A percentile compares a stretch with the other conserved stretches of the same genome.
Evolutionary conservation across 2,888 invertebrate genomes (phyloP).

Genomic region (Rotaria macrura): DNA sequence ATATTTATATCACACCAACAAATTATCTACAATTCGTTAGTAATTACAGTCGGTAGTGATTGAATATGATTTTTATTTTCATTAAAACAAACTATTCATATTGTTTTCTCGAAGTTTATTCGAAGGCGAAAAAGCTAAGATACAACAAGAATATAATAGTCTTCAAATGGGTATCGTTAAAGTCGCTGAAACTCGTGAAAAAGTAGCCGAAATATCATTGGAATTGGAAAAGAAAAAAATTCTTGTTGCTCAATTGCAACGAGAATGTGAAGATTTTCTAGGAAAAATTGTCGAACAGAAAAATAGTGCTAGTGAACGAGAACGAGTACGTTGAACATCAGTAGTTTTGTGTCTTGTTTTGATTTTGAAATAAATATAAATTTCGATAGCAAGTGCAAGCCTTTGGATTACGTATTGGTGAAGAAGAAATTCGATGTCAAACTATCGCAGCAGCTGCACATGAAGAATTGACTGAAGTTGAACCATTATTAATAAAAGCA

Average conservation of each 20-base stretch:
- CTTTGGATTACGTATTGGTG: slow-evolving; percentile 54
- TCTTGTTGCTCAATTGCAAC: slow-evolving; percentile 60
- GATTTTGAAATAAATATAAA: too few species aligned
- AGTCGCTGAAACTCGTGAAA: slow-evolving; percentile 71
- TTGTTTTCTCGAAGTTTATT: not conserved
- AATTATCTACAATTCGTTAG: slow-evolving; percentile 74
- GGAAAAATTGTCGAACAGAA: slow-evolving; percentile 69
- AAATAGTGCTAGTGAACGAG: slow-evolving; percentile 69
- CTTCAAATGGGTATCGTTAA: slow-evolving; percentile 64
- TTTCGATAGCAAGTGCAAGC: slow-evolving; percentile 2
- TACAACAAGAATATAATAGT: slow-evolving; percentile 66
- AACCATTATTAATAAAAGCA: slow-evolving; percentile 76
- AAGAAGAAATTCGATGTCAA: slow-evolving; percentile 70
- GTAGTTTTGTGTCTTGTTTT: too few species aligned
- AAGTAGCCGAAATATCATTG: slow-evolving; percentile 70
- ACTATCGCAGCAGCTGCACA: slow-evolving; percentile 70
- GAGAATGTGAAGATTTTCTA: slow-evolving; percentile 74
- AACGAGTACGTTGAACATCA: slow-evolving; percentile 52
- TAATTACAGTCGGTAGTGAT: slow-evolving; percentile 63
- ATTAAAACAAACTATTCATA: too few species aligned
- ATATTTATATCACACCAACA: slow-evolving; percentile 76
- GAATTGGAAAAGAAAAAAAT: slow-evolving; percentile 68
- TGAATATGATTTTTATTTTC: too few species aligned
- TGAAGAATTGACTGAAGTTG: slow-evolving; percentile 68
- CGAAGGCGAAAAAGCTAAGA: slow-evolving; percentile 50